A percentile compares a stretch with the other conserved stretches of the same genome.
phyloP scores from a whole-genome alignment of 2,797 vertebrate genomes.

The Oreonectes daqikongensis region DNA sequence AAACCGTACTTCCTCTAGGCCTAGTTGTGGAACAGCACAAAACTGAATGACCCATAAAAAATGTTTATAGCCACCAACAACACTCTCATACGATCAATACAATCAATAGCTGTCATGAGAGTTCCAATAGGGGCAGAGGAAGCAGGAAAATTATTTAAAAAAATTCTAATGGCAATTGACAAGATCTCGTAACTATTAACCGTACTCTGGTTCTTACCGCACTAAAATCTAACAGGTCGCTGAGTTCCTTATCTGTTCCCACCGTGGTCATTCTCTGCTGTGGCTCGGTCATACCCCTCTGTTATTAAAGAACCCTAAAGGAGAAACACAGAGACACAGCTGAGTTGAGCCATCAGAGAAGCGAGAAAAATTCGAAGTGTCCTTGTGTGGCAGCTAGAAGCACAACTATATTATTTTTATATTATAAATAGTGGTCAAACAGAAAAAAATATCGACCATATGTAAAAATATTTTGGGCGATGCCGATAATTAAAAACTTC shows the following conservation, averaged over 20 bases:
- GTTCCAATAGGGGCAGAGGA: not conserved
- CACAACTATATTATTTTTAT: not conserved
- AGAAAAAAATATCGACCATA: no score
- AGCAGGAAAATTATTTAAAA: not conserved
- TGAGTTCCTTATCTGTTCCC: constrained; percentile 99
- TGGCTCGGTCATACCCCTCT: constrained; percentile 85
- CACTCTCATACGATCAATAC: constrained; percentile 20
- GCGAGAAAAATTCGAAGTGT: constrained; percentile 33
- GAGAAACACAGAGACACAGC: constrained; percentile 74
- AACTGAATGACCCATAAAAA: constrained; percentile 33
- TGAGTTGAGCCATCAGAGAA: constrained; percentile 29
- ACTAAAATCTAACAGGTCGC: constrained; percentile 99
- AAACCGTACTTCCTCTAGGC: constrained; percentile 1
- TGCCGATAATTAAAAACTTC: no score
- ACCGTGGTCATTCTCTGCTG: constrained; percentile 96
- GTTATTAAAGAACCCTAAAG: constrained; percentile 84
- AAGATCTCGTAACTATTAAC: not conserved
- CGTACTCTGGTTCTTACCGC: constrained; percentile 86
- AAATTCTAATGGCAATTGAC: no score
- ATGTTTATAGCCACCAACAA: constrained; percentile 37
- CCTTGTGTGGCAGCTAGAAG: not conserved
- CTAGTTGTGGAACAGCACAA: not conserved
- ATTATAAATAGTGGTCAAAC: no score
- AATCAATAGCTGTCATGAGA: not conserved
- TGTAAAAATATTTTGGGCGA: no score